phyloP scores from a whole-genome alignment of 1,140 invertebrate genomes.

The Aphaenogaster rudis region DNA sequence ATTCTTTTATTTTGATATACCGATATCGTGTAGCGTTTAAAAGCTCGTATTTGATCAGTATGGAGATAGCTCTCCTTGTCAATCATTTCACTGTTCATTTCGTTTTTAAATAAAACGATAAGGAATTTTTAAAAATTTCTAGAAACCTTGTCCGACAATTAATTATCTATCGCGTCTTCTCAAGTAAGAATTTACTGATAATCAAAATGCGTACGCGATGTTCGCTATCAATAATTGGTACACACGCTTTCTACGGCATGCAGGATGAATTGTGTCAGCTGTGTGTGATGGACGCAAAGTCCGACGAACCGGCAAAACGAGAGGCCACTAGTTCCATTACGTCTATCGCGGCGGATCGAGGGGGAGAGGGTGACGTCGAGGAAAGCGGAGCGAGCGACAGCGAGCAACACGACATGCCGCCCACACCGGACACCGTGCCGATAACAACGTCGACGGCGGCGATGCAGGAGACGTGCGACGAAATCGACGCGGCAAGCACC shows the following conservation, averaged over 20 bases:
- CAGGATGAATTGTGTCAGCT: conserved; percentile 85
- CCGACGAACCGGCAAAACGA: conserved; percentile 69
- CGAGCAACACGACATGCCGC: conserved; percentile 82
- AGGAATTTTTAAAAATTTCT: not conserved
- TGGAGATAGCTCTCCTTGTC: not conserved
- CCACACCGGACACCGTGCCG: conserved; percentile 81
- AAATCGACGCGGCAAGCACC: conserved; percentile 75
- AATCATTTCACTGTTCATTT: not conserved
- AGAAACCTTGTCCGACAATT: conserved; percentile 58
- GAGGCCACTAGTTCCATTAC: conserved; percentile 59
- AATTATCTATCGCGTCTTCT: conserved; percentile 47
- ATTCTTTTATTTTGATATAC: not conserved
- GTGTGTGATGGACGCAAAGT: conserved; percentile 84
- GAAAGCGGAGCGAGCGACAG: conserved; percentile 75
- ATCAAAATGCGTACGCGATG: not conserved
- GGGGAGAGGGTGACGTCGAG: conserved; percentile 81
- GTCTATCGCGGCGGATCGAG: conserved; percentile 72
- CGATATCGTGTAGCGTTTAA: not conserved
- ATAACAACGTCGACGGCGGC: conserved; percentile 78
- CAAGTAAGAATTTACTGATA: conserved; percentile 41
- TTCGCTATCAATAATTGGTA: conserved; percentile 7
- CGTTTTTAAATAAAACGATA: not conserved
- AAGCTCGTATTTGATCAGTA: not conserved
- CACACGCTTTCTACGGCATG: not conserved
- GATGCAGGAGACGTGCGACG: conserved; percentile 79